phyloP scores from a whole-genome alignment of 2,888 invertebrate genomes.

The Clanis bilineata region DNA sequence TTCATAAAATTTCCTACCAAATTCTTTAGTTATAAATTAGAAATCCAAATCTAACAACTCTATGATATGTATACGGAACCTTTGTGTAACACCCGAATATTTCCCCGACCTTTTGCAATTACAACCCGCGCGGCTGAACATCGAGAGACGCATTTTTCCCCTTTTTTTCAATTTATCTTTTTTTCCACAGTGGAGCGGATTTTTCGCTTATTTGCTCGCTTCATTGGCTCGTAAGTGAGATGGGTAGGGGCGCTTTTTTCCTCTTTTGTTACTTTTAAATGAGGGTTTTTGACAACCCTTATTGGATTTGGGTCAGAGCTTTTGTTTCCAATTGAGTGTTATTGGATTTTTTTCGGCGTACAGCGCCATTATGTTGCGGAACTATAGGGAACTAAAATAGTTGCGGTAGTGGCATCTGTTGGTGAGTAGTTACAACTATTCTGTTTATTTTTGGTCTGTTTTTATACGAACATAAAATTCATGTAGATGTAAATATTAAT shows the following conservation, averaged over 20 bases:
- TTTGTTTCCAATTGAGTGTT: constrained; percentile 32
- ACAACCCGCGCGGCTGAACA: constrained; percentile 63
- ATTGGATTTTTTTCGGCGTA: constrained; percentile 39
- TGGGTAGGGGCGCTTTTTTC: constrained; percentile 55
- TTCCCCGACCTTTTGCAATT: constrained; percentile 72
- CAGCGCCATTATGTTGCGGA: constrained; percentile 27
- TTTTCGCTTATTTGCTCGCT: constrained; percentile 80
- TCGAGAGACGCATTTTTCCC: constrained; percentile 63
- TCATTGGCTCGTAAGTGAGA: constrained; percentile 81
- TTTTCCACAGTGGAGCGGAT: constrained; percentile 74
- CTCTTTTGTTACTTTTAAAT: constrained; percentile 53
- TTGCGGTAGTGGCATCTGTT: constrained; percentile 43
- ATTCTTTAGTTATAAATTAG: no score
- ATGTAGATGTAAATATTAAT: not conserved
- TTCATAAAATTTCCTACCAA: no score
- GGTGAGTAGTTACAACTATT: constrained; percentile 34
- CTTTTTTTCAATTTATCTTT: constrained; percentile 70
- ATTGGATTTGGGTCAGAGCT: constrained; percentile 62
- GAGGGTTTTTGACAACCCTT: constrained; percentile 41
- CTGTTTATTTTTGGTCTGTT: no score
- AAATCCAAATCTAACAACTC: not conserved
- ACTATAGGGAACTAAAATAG: constrained; percentile 37
- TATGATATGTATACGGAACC: constrained; percentile 44
- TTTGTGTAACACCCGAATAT: constrained; percentile 36
- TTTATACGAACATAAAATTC: no score